phyloP scores from a whole-genome alignment of 1,140 invertebrate genomes.

The Pogonomyrmex californicus region DNA sequence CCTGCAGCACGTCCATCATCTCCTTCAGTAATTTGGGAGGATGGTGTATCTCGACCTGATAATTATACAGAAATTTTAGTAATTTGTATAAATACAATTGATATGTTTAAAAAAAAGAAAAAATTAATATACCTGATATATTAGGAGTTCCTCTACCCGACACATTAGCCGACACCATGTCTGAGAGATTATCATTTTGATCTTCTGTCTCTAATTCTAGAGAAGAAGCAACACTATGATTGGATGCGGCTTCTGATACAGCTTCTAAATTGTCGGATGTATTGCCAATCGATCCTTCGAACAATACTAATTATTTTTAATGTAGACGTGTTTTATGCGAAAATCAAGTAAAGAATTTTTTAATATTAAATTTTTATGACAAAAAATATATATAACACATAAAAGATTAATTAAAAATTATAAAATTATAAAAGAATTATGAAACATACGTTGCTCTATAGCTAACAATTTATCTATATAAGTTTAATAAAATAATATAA shows the following conservation, averaged over 20 bases:
- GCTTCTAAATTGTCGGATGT: constrained; percentile 97
- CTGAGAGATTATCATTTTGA: constrained; percentile 97
- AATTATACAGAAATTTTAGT: constrained; percentile 84
- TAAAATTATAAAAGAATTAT: constrained; percentile 11
- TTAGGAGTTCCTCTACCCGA: constrained; percentile 96
- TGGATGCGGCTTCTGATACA: constrained; percentile 97
- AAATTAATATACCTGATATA: constrained; percentile 92
- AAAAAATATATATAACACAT: background rate
- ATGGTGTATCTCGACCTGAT: constrained; percentile 96
- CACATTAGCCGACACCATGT: constrained; percentile 97
- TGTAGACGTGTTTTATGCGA: constrained; percentile 22
- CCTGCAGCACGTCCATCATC: constrained; percentile 88
- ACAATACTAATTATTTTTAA: constrained; percentile 80
- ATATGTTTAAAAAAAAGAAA: constrained; percentile 32
- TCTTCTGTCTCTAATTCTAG: constrained; percentile 95
- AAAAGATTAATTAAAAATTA: constrained; percentile 7
- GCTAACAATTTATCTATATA: background rate
- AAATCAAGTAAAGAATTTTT: constrained; percentile 15
- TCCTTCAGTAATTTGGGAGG: constrained; percentile 95
- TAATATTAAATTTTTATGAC: constrained; percentile 4
- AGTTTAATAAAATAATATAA: constrained; percentile 6
- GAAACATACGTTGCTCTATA: too few species aligned
- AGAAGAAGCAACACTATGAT: constrained; percentile 97
- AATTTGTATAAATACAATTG: background rate
- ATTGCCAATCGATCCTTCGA: constrained; percentile 92